Evolutionary conservation across 2,797 vertebrate genomes (phyloP), one percentile per base, ranked within the genome.

Genomic region (Sphenopsis melanotis): DNA sequence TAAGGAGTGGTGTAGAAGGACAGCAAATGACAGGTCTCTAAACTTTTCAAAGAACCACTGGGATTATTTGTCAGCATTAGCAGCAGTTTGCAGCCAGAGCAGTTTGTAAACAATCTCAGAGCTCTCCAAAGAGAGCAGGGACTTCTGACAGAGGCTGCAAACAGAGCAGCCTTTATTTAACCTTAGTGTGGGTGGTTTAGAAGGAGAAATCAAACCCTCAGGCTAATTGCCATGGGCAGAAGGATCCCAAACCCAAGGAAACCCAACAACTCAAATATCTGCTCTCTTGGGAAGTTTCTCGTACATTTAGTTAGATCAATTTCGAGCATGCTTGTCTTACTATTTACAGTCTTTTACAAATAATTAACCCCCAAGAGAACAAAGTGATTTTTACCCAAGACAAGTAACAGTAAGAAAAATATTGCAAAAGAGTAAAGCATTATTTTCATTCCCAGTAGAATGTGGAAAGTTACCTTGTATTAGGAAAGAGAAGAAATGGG

Each of bases 321-420:
- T 15, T 77, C 69, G 19, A 52, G 24, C 16, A 66, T 6, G 22
- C 7, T 74, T 77, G 9, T 47, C 32, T 71, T 75, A 26, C 7
- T 49, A 21, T 81, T 75, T 85, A 21, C 18, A 60, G 34, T 36
- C 6, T 37, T 86, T 81, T 60, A 52, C 15, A 49, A 65, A 87
- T 78, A 94, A 75, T 86, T 86, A 87, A 75, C 10, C 18, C 61
- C 61, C 41, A 75, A 56, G 57, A 56, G 56, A 92, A 74, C 17
- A 71, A 65, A 74, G 37, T 2, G 32, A 2, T 32, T 79, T 89
- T 91, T 76, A 39, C 23, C 19, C 32, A 7, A 59, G 49, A 69
- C 6, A 74, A 65, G 16, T 30, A 49, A 23, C 61, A 52, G 26
- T 11, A 44, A 72, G 16, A 32, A 74, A 79, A 89, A 64, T 15